Evolutionary conservation across 2,888 invertebrate genomes (phyloP).

Genomic region (Platycheirus rosarum): DNA sequence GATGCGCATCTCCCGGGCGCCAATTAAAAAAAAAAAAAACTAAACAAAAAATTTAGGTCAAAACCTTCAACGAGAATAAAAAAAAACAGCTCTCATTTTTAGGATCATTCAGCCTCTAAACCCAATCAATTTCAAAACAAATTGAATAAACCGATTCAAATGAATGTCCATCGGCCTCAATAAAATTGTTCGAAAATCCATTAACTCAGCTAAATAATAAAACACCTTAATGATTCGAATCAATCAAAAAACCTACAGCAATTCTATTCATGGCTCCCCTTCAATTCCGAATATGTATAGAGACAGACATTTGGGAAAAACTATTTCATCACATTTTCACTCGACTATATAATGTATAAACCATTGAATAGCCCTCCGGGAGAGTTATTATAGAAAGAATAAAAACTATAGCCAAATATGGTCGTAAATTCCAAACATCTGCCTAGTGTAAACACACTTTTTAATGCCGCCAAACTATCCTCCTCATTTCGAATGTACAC

Average conservation of each 20-base stretch:
- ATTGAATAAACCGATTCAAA: slow-evolving; percentile 40
- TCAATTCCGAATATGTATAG: slow-evolving; percentile 7
- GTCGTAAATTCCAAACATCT: slow-evolving; percentile 43
- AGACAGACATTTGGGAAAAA: not conserved
- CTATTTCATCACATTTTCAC: not conserved
- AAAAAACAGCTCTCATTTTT: not conserved
- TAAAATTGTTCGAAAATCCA: slow-evolving; percentile 61
- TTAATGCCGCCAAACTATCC: slow-evolving; percentile 42
- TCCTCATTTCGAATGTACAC: not conserved
- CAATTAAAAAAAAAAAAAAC: not conserved
- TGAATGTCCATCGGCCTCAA: slow-evolving; percentile 42
- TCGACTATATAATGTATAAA: not conserved
- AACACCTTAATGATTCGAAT: slow-evolving; percentile 60
- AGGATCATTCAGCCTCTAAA: slow-evolving; percentile 9
- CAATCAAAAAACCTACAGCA: slow-evolving; percentile 50
- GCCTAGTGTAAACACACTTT: slow-evolving; percentile 58
- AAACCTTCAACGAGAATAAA: not conserved
- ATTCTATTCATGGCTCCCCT: not conserved
- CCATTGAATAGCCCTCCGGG: too few relatives aligned
- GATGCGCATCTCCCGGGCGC: not conserved
- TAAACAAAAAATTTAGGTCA: not conserved
- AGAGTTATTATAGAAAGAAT: not conserved
- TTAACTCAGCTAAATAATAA: slow-evolving; percentile 69
- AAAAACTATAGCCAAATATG: slow-evolving; percentile 1
- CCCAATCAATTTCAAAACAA: slow-evolving; percentile 31